Conservation (phyloP, 2,888 invertebrate genomes). For the Dasypogon diadema region DNA sequence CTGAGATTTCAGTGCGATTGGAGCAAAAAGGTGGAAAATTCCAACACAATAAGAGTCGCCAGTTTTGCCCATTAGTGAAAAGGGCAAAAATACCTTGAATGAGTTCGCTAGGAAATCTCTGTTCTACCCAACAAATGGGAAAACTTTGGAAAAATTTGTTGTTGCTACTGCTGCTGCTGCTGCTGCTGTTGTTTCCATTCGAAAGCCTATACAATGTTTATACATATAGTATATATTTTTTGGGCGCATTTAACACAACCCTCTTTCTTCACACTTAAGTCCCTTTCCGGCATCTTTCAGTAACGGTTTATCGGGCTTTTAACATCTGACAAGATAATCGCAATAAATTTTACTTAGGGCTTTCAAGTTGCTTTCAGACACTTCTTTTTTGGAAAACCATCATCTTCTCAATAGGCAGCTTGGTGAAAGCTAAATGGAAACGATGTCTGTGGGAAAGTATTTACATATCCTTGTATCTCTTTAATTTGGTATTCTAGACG, state of each 20-base stretch:
- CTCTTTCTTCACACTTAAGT: conserved; percentile 44
- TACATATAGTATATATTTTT: conserved; percentile 9
- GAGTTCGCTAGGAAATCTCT: conserved; percentile 38
- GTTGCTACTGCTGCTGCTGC: neutral
- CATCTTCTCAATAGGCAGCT: neutral
- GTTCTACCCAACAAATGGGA: conserved; percentile 34
- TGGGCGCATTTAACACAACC: conserved; percentile 42
- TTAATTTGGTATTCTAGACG: too few species aligned
- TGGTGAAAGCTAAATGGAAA: conserved; percentile 3
- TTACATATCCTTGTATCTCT: too few species aligned
- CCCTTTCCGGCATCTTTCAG: conserved; percentile 49
- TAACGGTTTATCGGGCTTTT: conserved; percentile 59
- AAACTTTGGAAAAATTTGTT: conserved; percentile 46
- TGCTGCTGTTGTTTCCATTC: neutral
- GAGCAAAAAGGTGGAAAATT: conserved; percentile 42
- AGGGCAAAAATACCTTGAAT: conserved; percentile 50
- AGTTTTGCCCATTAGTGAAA: conserved; percentile 44
- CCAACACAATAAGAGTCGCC: conserved; percentile 40
- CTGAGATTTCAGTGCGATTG: conserved; percentile 25
- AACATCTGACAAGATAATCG: conserved; percentile 61
- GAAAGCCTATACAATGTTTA: neutral
- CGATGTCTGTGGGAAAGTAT: too few species aligned
- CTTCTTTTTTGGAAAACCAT: neutral
- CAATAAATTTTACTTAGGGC: conserved; percentile 60
- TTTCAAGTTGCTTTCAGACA: conserved; percentile 40